phyloP scores from a whole-genome alignment of 2,888 invertebrate species.

The Selenia dentaria region DNA sequence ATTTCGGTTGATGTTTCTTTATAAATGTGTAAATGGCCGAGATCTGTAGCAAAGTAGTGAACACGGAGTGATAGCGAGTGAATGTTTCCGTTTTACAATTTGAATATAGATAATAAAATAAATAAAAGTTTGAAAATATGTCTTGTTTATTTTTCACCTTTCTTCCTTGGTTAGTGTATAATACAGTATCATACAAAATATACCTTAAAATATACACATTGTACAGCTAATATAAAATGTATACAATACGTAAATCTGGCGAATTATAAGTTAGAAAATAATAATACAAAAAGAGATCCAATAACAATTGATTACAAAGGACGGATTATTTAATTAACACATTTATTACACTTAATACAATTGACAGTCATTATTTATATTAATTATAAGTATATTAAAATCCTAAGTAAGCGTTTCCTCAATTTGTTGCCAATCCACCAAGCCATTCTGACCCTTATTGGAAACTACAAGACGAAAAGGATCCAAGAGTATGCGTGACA shows the following conservation, averaged over 20 bases:
- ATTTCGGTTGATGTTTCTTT: slow-evolving; percentile 82
- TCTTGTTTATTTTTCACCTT: slow-evolving; percentile 55
- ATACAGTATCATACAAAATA: slow-evolving; percentile 66
- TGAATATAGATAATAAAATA: slow-evolving; percentile 81
- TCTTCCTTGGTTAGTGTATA: slow-evolving; percentile 46
- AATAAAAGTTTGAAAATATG: slow-evolving; percentile 75
- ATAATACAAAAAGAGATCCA: slow-evolving; percentile 36
- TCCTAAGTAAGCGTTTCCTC: too few relatives aligned
- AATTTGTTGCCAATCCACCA: too few relatives aligned
- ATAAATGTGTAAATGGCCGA: slow-evolving; percentile 80
- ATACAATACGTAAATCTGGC: slow-evolving; percentile 25
- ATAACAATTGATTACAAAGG: slow-evolving; percentile 28
- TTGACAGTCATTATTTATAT: too few relatives aligned
- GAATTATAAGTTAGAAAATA: slow-evolving; percentile 27
- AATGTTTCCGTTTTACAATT: slow-evolving; percentile 83
- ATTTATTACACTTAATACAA: too few relatives aligned
- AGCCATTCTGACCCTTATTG: too few relatives aligned
- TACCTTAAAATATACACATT: too few relatives aligned
- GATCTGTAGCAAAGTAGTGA: slow-evolving; percentile 76
- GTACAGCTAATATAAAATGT: slow-evolving; percentile 36
- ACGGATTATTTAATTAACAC: slow-evolving; percentile 47
- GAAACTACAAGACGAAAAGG: too few relatives aligned
- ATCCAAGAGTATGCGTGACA: too few relatives aligned
- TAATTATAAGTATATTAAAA: too few relatives aligned
- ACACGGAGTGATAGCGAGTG: slow-evolving; percentile 79